A percentile compares a stretch with the other conserved stretches of the same genome.
Conservation (phyloP, 2,113 vertebrate genomes). For the Arenaria interpres region DNA sequence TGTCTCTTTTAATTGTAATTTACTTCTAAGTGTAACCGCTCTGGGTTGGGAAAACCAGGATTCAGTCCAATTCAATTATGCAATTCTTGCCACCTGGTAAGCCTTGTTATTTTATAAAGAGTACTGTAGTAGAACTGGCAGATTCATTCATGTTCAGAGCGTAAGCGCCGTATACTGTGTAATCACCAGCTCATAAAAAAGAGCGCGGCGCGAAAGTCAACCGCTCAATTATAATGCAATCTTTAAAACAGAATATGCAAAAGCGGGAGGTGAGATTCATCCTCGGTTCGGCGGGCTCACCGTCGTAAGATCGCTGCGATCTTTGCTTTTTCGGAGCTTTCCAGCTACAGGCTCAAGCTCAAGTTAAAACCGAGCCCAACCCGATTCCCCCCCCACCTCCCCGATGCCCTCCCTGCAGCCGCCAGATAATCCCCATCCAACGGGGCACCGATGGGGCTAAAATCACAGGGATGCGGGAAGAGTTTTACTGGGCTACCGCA, state of each 20-base stretch:
- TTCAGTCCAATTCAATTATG: conserved; percentile 67
- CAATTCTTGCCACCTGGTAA: conserved; percentile 69
- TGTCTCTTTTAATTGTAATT: conserved; percentile 67
- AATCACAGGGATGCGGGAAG: conserved; percentile 40
- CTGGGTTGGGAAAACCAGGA: conserved; percentile 62
- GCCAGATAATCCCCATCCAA: conserved; percentile 50
- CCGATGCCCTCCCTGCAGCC: neutral
- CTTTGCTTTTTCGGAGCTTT: conserved; percentile 42
- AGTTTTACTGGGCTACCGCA: conserved; percentile 61
- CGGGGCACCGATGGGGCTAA: conserved; percentile 30
- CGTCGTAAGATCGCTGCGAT: conserved; percentile 39
- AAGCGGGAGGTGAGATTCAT: conserved; percentile 12
- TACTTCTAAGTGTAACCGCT: conserved; percentile 53
- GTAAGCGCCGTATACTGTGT: conserved; percentile 39
- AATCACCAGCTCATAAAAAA: conserved; percentile 58
- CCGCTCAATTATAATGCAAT: conserved; percentile 48
- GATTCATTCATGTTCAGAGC: conserved; percentile 62
- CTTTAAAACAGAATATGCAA: conserved; percentile 48
- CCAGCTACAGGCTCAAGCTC: conserved; percentile 12
- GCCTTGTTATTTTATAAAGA: conserved; percentile 72
- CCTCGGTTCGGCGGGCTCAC: conserved; percentile 58
- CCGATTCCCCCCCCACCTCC: neutral
- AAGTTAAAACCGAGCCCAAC: conserved; percentile 36
- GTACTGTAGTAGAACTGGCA: conserved; percentile 67
- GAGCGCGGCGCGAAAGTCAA: conserved; percentile 26